Conservation (phyloP, 1,140 invertebrate species). For the Adoxophyes honmai region DNA sequence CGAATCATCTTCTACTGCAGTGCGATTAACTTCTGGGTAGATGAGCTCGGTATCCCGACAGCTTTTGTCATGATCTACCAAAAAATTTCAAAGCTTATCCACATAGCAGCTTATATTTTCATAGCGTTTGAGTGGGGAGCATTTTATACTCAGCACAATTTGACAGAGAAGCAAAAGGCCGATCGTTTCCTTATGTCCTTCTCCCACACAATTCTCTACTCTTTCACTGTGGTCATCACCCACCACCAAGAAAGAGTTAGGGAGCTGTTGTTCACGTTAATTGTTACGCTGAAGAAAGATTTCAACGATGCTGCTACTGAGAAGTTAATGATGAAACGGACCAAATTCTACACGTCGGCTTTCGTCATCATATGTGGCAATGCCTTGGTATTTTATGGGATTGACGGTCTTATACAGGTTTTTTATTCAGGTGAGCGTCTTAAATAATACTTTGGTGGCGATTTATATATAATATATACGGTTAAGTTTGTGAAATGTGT, state of each 20-base stretch:
- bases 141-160: constrained; percentile 22
- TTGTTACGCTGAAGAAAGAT: constrained; percentile 15
- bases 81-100: not conserved
- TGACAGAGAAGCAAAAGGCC: constrained; percentile 20
- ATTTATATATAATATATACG: too few relatives aligned
- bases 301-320: constrained; percentile 22
- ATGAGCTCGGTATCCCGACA: not conserved
- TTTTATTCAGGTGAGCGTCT: constrained; percentile 15
- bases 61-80: not conserved
- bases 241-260: constrained; percentile 4
- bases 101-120: not conserved
- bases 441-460: too few relatives aligned
- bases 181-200: constrained; percentile 17
- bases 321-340: constrained; percentile 17
- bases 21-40: not conserved
- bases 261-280: constrained; percentile 16
- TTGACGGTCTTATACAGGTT: not conserved
- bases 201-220: constrained; percentile 8
- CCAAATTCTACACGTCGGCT: not conserved
- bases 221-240: not conserved
- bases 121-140: constrained; percentile 19
- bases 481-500: too few relatives aligned
- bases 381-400: constrained; percentile 8
- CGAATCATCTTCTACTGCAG: not conserved
- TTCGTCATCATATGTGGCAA: not conserved